A percentile compares a stretch with the other conserved stretches of the same genome.
These are phyloP conservation scores for Melanotaenia parkinsoni DNA, from an alignment of 2,797 vertebrate species.

Conservation along the genomic window DNA sequence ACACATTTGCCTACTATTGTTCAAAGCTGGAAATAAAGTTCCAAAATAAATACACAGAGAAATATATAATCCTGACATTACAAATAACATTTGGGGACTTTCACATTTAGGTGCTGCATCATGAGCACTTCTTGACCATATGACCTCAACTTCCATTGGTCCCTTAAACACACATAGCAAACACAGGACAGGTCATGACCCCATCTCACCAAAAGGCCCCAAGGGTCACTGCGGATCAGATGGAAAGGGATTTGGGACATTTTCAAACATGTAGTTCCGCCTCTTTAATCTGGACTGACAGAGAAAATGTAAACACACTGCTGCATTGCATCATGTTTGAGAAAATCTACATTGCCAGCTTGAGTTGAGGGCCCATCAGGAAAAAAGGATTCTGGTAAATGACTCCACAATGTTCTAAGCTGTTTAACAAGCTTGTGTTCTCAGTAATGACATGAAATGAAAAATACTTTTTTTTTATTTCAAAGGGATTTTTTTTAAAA, in stretches of 20 bases:
- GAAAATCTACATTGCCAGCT: no score
- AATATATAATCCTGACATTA: no score
- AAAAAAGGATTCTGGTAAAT: no score
- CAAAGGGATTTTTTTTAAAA: no score
- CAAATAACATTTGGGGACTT: background rate
- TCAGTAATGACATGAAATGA: no score
- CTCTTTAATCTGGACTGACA: background rate
- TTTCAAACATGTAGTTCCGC: background rate
- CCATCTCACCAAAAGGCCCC: background rate
- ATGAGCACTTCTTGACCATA: slow-evolving; percentile 14
- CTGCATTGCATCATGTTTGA: background rate
- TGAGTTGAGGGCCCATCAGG: no score
- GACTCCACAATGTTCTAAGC: no score
- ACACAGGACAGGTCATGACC: slow-evolving; percentile 15
- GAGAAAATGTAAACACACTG: background rate
- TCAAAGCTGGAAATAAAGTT: no score
- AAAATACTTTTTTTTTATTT: no score
- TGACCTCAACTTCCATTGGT: slow-evolving; percentile 11
- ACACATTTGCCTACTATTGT: no score
- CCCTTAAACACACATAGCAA: background rate
- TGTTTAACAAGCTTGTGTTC: no score
- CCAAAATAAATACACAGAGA: no score
- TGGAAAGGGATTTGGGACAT: slow-evolving; percentile 4
- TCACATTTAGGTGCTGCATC: slow-evolving; percentile 7
- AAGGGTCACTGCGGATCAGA: slow-evolving; percentile 28